Evolutionary conservation across 2,888 invertebrate species (phyloP), one percentile per base, ranked within the genome.

Genomic region (Rhorus exstirpatorius): DNA sequence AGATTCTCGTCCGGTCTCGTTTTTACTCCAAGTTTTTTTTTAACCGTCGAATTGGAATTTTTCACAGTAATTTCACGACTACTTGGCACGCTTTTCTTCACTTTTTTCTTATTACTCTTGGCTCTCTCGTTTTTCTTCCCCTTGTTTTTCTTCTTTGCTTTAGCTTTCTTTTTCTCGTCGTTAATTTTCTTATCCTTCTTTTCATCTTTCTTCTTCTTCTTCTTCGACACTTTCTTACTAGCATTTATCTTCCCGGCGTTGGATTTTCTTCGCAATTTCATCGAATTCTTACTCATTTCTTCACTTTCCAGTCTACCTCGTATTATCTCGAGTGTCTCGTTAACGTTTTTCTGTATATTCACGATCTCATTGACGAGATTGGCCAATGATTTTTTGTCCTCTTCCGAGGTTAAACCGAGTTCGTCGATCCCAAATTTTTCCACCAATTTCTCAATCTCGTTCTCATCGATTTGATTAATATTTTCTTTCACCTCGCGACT

Each of bases 251-350:
- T 79, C 35, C 63, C 67, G 1, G 71, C 12, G 14, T 61, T 65
- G 1, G 71, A 38, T 65, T 46, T 68, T 14, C 17, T 71, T 46
- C 67, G 51, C 2, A 41, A n/a, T 51, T 68, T 79, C 31, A 14
- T 63, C 21, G n/a, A n/a, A n/a, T n/a, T 41, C 10, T 41, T 19
- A 10, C 26, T 67, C 10, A 17, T 61, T 46, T 55, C 17, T 0
- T 21, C 67, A n/a, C 72, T 72, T 8, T 76, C 79, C 51, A 87
- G 74, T 38, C 74, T 84, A n/a, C 58, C 71, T 58, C 83, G 74
- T 38, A 88, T 87, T 65, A 87, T 87, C 58, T 85, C 83, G 6
- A 87, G 79, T 6, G 88, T 88, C n/a, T 85, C 85, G 65, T 88
- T 87, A 0, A 87, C 87, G 49, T 87, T 88, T 35, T 82, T 87